These are phyloP conservation scores for Potamarius usumacintae DNA, from an alignment of 2,113 vertebrate genomes.

Conservation along the genomic window DNA sequence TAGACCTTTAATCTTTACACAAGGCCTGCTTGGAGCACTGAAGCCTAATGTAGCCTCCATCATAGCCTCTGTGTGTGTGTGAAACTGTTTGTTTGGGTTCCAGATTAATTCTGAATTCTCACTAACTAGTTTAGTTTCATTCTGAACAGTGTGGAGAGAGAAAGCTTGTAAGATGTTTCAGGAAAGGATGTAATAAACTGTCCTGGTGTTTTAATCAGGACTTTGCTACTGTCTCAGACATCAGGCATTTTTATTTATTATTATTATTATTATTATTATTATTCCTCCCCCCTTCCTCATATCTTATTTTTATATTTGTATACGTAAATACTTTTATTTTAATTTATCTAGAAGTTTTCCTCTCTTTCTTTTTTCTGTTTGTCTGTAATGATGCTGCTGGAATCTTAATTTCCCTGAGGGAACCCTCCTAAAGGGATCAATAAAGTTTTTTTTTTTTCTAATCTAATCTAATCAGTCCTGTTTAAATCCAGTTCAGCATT, in stretches of 20 bases:
- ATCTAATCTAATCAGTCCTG: too few relatives aligned
- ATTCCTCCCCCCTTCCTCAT: too few relatives aligned
- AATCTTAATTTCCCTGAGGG: too few relatives aligned
- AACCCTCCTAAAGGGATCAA: too few relatives aligned
- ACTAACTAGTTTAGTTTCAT: not conserved
- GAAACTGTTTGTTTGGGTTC: not conserved
- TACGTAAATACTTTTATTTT: too few relatives aligned
- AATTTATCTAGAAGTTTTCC: too few relatives aligned
- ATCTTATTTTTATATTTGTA: too few relatives aligned
- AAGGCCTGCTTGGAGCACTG: not conserved
- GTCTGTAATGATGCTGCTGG: too few relatives aligned
- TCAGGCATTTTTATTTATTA: not conserved
- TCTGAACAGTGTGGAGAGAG: not conserved
- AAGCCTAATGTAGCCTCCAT: not conserved
- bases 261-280: too few relatives aligned
- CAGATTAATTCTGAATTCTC: not conserved
- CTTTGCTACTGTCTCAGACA: slow-evolving; percentile 29
- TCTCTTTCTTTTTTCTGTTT: too few relatives aligned
- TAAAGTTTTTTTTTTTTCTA: too few relatives aligned
- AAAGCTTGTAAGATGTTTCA: not conserved
- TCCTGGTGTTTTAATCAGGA: slow-evolving; percentile 36
- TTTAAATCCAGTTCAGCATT: not conserved
- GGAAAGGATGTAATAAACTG: not conserved
- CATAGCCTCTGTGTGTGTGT: not conserved
- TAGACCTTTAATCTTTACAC: too few relatives aligned